Conservation (phyloP, 2,797 vertebrate genomes). For the Anas flavirostris region DNA sequence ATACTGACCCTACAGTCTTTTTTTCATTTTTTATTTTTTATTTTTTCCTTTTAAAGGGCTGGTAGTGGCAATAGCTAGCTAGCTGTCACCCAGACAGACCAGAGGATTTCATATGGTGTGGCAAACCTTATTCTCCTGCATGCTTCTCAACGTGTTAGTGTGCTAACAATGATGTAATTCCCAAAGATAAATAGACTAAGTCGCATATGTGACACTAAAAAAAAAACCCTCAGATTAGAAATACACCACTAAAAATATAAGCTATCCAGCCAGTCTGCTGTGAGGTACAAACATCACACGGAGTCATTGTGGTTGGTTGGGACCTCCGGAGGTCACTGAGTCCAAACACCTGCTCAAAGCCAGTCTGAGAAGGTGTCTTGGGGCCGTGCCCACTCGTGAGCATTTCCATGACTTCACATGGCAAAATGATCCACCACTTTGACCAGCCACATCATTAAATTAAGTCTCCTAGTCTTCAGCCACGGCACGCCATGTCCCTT, state of each 20-base stretch:
- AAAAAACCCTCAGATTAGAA: not conserved
- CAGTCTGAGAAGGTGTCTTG: not conserved
- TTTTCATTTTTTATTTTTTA: not conserved
- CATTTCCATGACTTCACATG: rapidly evolving
- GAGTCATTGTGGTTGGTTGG: not conserved
- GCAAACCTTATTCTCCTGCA: not conserved
- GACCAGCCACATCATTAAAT: rapidly evolving
- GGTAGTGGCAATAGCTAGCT: not conserved
- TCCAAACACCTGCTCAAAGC: not conserved
- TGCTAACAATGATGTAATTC: not conserved
- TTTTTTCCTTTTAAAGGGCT: not conserved
- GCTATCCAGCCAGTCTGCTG: not conserved
- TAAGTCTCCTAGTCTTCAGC: not conserved
- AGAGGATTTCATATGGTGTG: not conserved
- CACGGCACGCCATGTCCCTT: not conserved
- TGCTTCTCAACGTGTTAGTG: not conserved
- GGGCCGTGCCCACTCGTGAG: rapidly evolving
- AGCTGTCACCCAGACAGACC: not conserved
- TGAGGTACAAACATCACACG: not conserved
- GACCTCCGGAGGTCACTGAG: not conserved
- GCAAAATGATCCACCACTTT: not conserved
- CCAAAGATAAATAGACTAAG: not conserved
- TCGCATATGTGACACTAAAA: rapidly evolving
- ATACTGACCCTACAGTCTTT: not conserved
- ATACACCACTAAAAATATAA: not conserved